A percentile compares a stretch with the other conserved stretches of the same genome.
phyloP scores from a whole-genome alignment of 2,113 vertebrate genomes.

The Chinchilla lanigera region DNA sequence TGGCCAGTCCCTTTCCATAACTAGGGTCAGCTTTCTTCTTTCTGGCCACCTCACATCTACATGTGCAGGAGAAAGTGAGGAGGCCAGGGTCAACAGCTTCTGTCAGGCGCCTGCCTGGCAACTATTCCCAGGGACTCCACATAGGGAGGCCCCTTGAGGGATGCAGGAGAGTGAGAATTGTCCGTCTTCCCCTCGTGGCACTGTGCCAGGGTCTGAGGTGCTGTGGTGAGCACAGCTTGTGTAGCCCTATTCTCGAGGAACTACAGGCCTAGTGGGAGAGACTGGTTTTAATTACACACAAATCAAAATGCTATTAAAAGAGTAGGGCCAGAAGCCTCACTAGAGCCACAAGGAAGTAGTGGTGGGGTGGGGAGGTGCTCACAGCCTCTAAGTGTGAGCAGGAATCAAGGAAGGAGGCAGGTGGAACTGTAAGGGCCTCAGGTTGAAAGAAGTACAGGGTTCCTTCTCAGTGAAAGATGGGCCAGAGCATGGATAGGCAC shows the following conservation, averaged over 20 bases:
- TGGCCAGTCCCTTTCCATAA: not conserved
- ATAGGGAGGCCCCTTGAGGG: not conserved
- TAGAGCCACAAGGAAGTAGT: not conserved
- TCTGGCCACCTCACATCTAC: not conserved
- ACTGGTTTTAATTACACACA: not conserved
- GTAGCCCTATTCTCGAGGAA: not conserved
- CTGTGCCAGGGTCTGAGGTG: not conserved
- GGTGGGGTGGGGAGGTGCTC: not conserved
- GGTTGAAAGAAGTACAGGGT: not conserved
- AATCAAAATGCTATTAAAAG: not conserved
- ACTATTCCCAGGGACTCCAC: not conserved
- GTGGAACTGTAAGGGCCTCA: not conserved
- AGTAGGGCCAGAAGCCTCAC: not conserved
- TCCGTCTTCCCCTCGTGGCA: not conserved
- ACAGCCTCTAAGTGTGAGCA: not conserved
- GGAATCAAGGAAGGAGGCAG: not conserved
- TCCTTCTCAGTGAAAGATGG: not conserved
- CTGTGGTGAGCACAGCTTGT: not conserved
- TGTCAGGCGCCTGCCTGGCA: not conserved
- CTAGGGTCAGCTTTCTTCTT: not conserved
- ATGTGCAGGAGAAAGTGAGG: not conserved
- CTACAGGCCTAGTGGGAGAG: not conserved
- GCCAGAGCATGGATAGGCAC: not conserved
- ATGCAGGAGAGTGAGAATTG: not conserved
- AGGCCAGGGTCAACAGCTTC: not conserved